Evolutionary conservation across 2,113 vertebrate species (phyloP).

Genomic region (Marmota monax): DNA sequence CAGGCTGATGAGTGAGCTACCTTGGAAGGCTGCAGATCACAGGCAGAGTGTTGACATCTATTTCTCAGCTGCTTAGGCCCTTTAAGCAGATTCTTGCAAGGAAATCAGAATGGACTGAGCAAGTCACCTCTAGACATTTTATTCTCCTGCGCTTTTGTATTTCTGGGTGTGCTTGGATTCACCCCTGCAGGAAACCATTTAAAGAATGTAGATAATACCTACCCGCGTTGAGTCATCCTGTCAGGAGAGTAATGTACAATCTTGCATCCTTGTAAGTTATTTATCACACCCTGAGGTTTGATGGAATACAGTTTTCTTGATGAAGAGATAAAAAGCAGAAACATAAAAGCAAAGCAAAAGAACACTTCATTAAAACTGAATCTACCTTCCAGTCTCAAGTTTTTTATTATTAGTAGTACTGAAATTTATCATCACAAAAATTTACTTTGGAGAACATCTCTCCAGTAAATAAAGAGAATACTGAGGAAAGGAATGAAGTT

Average conservation of each 20-base stretch:
- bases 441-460: slow-evolving; percentile 57
- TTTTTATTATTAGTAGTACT: slow-evolving; percentile 25
- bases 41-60: neutral
- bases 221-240: slow-evolving; percentile 64
- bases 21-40: neutral
- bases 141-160: slow-evolving; percentile 24
- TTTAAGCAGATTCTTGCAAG: slow-evolving; percentile 22
- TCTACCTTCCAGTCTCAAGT: slow-evolving; percentile 73
- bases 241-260: slow-evolving; percentile 54
- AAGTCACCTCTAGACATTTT: neutral
- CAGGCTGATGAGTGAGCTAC: neutral
- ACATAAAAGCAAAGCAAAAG: slow-evolving; percentile 79
- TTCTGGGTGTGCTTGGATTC: neutral
- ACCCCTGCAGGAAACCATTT: slow-evolving; percentile 65
- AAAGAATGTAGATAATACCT: slow-evolving; percentile 72
- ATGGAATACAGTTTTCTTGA: slow-evolving; percentile 77
- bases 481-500: neutral
- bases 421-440: slow-evolving; percentile 58
- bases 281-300: slow-evolving; percentile 73
- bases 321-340: slow-evolving; percentile 81
- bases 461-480: slow-evolving; percentile 44
- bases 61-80: neutral
- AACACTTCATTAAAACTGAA: slow-evolving; percentile 75
- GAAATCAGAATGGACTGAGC: slow-evolving; percentile 3
- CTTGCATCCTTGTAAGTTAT: slow-evolving; percentile 71